Base-by-base conservation (phyloP, 2,888 invertebrate species). In the Arenicola marina region DNA sequence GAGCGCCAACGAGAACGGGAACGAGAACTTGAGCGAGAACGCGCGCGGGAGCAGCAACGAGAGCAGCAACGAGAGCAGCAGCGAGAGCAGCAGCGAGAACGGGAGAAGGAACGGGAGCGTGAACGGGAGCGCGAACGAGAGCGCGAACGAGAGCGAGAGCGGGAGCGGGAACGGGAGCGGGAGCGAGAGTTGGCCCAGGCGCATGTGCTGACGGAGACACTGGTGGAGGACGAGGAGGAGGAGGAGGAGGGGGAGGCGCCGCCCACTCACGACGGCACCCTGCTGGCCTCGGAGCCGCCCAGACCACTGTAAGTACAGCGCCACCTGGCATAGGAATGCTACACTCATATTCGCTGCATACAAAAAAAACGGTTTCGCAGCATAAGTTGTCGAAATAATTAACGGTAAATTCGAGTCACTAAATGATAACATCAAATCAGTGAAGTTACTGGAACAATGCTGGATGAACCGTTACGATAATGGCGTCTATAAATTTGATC, bases 251-350 rank as follows among this genome's bases (percentile, higher is more conserved):
- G 75, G 29, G 77, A 74, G 29, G 68, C 65, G 21, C 66, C 71
- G 53, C 75, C 74, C 54, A 73, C 76, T 72, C 93, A 94, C 78
- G 96, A 97, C 84, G 97, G 96, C 68, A 96, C 97, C 1, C 87
- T 97, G 61, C 87, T 95, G 59, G 96, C 96, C 67, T 95, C 95
- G 78, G 96, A 97, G 45, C 66, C 64, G 32, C 95, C 96, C 28
- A 92, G 95, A 84, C 96, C 96, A 76, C 90, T 97, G 95, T 84
- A 74, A 78, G 83, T 78, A 32, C 24, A 32, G 29, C 15, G 31
- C 43, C 43, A 38, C 11, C 43, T 15, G n/a, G n/a, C 43, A 38
- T 38, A n/a, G n/a, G 43, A 38, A 21, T n/a, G n/a, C n/a, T n/a
- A n/a, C 43, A 38, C n/a, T 38, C 43, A 38, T n/a, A 11, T 38